A percentile compares a stretch with the other conserved stretches of the same genome.
Evolutionary conservation across 2,797 vertebrate species (phyloP).

Genomic region (Calcarius lapponicus): DNA sequence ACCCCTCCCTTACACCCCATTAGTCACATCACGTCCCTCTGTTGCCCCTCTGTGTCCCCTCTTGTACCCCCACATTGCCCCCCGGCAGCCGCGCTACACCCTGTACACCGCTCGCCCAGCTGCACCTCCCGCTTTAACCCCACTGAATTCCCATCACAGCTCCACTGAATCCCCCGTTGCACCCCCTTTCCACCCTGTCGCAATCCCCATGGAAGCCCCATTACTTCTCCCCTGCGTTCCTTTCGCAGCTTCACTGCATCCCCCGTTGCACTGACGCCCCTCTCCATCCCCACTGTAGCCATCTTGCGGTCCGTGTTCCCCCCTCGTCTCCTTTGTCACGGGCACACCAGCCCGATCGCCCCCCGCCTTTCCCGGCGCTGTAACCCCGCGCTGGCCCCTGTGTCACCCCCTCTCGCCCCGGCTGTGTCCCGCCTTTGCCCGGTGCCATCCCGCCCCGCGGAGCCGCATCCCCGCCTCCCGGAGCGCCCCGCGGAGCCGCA

Average conservation of each 20-base stretch:
- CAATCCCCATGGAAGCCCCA: background rate
- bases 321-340: background rate
- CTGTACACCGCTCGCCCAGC: rapidly evolving
- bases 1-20: background rate
- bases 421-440: background rate
- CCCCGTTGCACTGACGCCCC: too few species aligned
- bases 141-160: background rate
- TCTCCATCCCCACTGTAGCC: rapidly evolving
- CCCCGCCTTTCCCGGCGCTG: background rate
- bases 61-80: background rate
- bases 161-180: background rate
- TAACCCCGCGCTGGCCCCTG: background rate
- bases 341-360: background rate
- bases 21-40: background rate
- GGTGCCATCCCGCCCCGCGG: background rate
- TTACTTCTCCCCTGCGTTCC: too few species aligned
- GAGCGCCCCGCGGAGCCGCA: conserved; percentile 39
- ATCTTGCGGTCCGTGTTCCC: background rate
- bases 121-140: background rate
- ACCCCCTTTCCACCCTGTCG: background rate
- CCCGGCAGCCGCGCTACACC: too few species aligned
- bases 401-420: background rate
- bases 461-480: background rate
- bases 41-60: background rate
- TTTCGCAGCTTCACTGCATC: background rate